These are phyloP conservation scores for Cerastis rubricosa DNA, from an alignment of 2,888 invertebrate species.

Conservation along the genomic window DNA sequence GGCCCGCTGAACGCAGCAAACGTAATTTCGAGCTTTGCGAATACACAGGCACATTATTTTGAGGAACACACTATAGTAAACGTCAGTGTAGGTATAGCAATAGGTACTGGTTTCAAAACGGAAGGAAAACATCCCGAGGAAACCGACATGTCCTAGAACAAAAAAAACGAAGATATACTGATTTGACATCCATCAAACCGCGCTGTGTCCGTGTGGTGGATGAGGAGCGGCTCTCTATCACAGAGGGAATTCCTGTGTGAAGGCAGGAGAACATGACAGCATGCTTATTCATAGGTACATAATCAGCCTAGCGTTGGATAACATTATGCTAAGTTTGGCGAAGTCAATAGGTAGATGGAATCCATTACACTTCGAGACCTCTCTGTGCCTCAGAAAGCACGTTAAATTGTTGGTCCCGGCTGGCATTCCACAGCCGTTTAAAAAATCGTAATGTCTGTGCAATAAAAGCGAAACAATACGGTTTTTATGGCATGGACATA, in stretches of 20 bases:
- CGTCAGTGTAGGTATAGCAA: no score
- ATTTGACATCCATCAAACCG: background rate
- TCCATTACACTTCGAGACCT: background rate
- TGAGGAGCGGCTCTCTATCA: background rate
- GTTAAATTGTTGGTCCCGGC: background rate
- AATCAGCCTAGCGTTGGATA: background rate
- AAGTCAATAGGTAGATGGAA: background rate
- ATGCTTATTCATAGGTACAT: background rate
- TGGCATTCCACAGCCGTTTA: background rate
- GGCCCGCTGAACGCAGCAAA: constrained; percentile 43
- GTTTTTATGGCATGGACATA: background rate
- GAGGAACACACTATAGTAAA: background rate
- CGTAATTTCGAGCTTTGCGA: constrained; percentile 18
- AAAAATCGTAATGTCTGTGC: background rate
- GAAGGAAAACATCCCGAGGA: background rate
- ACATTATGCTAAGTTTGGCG: background rate
- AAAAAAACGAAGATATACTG: background rate
- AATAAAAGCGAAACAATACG: background rate
- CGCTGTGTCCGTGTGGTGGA: background rate
- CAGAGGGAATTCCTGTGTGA: background rate
- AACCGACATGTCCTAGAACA: background rate
- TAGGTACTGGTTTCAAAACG: background rate
- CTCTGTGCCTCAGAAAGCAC: background rate
- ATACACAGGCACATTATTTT: constrained; percentile 16
- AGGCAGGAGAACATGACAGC: background rate